Conservation (phyloP, 1,140 invertebrate genomes). For the Mycetomoellerius zeteki region DNA sequence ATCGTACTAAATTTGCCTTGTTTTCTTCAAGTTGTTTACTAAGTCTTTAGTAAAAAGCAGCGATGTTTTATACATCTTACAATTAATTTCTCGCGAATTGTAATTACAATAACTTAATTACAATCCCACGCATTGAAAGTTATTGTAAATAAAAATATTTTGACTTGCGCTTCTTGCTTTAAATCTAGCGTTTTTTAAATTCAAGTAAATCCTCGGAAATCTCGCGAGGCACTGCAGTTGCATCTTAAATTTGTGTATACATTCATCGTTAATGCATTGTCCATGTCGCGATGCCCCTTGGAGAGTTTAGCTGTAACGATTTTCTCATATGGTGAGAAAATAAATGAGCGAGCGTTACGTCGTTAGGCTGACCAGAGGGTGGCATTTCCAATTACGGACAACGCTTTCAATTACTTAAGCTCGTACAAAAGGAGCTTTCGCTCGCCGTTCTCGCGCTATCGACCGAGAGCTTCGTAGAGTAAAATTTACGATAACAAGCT, state of each 20-base stretch:
- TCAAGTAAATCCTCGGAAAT: neutral
- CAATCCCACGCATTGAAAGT: neutral
- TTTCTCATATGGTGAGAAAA: neutral
- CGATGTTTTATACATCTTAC: neutral
- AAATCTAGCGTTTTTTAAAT: neutral
- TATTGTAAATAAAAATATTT: neutral
- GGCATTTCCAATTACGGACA: constrained; percentile 10
- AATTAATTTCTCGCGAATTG: neutral
- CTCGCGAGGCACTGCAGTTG: neutral
- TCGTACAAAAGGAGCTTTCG: constrained; percentile 15
- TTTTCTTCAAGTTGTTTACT: neutral
- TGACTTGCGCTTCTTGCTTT: neutral
- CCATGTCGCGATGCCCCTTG: neutral
- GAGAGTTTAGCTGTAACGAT: constrained; percentile 23
- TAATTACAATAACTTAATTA: no score
- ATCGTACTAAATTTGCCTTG: neutral
- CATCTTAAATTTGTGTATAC: constrained; percentile 10
- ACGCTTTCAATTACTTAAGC: constrained; percentile 44
- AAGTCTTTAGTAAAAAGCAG: neutral
- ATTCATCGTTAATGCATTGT: neutral
- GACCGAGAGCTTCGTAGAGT: constrained; percentile 32
- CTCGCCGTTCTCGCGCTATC: constrained; percentile 33
- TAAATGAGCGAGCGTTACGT: neutral
- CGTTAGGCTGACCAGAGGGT: constrained; percentile 11
- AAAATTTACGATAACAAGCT: constrained; percentile 57